phyloP scores from a whole-genome alignment of 2,113 vertebrate genomes.

The Polypterus senegalus region DNA sequence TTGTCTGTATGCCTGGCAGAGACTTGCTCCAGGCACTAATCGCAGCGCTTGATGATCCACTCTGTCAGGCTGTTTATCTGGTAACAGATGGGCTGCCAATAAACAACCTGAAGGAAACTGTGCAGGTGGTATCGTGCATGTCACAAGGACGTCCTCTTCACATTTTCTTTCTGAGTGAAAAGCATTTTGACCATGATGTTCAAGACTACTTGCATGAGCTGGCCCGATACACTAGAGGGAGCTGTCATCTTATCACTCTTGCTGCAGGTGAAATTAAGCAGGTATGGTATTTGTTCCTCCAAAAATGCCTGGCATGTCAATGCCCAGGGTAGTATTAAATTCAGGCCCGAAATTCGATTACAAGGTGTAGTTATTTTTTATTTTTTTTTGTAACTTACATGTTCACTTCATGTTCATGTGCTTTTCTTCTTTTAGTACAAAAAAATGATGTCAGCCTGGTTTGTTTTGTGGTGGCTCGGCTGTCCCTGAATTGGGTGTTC shows the following conservation, averaged over 20 bases:
- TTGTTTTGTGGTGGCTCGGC: too few relatives aligned
- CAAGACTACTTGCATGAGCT: constrained; percentile 33
- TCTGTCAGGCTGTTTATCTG: constrained; percentile 40
- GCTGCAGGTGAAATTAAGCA: constrained; percentile 24
- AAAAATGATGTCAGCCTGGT: too few relatives aligned
- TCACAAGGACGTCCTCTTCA: constrained; percentile 27
- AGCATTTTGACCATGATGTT: constrained; percentile 13
- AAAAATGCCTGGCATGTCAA: too few relatives aligned
- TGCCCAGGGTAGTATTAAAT: too few relatives aligned
- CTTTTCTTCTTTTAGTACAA: background rate
- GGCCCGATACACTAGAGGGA: constrained; percentile 31
- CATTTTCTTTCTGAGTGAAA: constrained; percentile 31
- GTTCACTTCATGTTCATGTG: background rate
- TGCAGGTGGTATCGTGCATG: constrained; percentile 24
- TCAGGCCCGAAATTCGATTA: too few relatives aligned
- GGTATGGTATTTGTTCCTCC: constrained; percentile 15
- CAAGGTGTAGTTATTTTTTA: background rate
- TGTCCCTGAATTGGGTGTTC: too few relatives aligned
- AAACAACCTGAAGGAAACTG: constrained; percentile 19
- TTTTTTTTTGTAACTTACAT: background rate
- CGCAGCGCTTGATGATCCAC: constrained; percentile 34
- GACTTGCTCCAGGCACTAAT: constrained; percentile 34
- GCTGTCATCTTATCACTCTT: constrained; percentile 31
- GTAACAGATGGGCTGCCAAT: constrained; percentile 30
- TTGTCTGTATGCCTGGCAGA: constrained; percentile 33